These are phyloP conservation scores for Oedothorax gibbosus DNA, from an alignment of 1,140 invertebrate species.

Conservation along the genomic window DNA sequence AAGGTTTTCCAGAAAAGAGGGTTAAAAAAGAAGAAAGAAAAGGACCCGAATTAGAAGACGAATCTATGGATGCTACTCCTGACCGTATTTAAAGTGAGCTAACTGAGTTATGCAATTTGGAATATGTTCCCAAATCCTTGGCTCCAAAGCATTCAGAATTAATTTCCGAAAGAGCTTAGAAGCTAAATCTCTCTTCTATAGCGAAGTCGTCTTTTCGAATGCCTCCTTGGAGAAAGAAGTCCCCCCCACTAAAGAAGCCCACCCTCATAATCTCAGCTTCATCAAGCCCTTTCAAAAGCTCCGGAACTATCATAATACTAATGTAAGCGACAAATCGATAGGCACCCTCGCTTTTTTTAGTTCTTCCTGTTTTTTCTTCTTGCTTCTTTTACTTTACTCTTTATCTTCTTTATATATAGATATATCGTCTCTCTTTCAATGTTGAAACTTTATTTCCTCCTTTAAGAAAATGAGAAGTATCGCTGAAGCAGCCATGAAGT, in stretches of 20 bases:
- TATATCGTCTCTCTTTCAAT: constrained; percentile 57
- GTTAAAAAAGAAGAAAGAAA: neutral
- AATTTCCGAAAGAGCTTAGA: constrained; percentile 62
- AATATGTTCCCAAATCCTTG: constrained; percentile 59
- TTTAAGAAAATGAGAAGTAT: constrained; percentile 59
- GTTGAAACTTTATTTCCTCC: constrained; percentile 61
- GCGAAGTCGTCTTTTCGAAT: constrained; percentile 49
- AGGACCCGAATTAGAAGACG: constrained; percentile 52
- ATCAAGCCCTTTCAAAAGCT: constrained; percentile 61
- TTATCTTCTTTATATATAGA: too few species aligned
- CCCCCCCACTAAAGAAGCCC: constrained; percentile 41
- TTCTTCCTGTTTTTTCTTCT: constrained; percentile 28
- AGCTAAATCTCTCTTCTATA: constrained; percentile 59
- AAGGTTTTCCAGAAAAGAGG: constrained; percentile 39
- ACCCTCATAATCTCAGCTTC: constrained; percentile 60
- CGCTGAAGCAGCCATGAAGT: constrained; percentile 52
- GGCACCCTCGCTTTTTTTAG: constrained; percentile 44
- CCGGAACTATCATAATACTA: constrained; percentile 62
- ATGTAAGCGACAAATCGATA: constrained; percentile 62
- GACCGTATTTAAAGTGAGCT: constrained; percentile 57
- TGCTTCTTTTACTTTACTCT: constrained; percentile 51
- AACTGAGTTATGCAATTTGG: constrained; percentile 62
- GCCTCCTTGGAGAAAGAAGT: constrained; percentile 54
- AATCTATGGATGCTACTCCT: constrained; percentile 46
- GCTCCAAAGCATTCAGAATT: constrained; percentile 60